These are phyloP conservation scores for Rhopalosiphum padi DNA, from an alignment of 1,140 invertebrate genomes.

Conservation along the genomic window DNA sequence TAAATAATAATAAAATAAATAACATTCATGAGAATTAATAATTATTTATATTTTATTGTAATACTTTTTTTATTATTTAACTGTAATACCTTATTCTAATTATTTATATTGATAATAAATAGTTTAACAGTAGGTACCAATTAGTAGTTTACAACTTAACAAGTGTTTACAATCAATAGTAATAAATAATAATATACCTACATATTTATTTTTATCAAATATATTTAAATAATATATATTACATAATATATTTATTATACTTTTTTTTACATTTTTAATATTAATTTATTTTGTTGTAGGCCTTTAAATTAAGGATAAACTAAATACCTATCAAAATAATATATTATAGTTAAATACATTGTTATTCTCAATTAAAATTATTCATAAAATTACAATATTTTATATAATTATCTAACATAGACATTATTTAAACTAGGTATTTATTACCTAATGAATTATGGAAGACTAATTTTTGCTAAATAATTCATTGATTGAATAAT, in stretches of 20 bases:
- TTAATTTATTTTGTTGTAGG: not conserved
- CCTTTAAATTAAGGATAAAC: not conserved
- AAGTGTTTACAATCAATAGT: not conserved
- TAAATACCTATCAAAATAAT: constrained; percentile 3
- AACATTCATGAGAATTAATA: not conserved
- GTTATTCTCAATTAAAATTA: constrained; percentile 32
- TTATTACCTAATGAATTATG: constrained; percentile 37
- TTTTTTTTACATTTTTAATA: not conserved
- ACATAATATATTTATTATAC: not conserved
- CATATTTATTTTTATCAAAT: not conserved
- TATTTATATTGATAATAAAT: not conserved
- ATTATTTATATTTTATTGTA: not conserved
- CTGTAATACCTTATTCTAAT: not conserved
- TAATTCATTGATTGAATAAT: constrained; percentile 48
- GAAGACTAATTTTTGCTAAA: constrained; percentile 32
- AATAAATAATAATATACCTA: not conserved
- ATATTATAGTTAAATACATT: not conserved
- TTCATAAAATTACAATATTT: constrained; percentile 30
- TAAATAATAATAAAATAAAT: not conserved
- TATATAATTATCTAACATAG: constrained; percentile 35
- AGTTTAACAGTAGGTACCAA: not conserved
- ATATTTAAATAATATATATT: not conserved
- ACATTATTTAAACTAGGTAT: constrained; percentile 32
- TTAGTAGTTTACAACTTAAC: too few relatives aligned
- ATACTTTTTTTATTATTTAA: not conserved